Evolutionary conservation across 2,797 vertebrate genomes (phyloP), one percentile per base, ranked within the genome.

Genomic region (Takifugu rubripes): DNA sequence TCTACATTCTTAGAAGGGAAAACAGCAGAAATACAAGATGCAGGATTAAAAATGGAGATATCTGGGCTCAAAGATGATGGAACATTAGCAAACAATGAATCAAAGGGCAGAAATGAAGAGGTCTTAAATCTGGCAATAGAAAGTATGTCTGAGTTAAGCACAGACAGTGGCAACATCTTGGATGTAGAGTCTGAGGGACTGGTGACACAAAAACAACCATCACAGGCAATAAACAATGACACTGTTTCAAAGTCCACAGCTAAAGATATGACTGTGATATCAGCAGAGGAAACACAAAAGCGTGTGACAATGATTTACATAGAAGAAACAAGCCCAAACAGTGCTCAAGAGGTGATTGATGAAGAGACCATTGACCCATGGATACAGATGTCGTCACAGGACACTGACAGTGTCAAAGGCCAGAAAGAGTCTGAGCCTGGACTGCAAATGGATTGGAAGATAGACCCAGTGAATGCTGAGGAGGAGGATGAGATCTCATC

Each of bases 281-380:
- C 61, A 59, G n/a, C 2, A 31, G 67, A 64, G 10, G 52, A 44
- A 59, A 52, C 12, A 2, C 3, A 5, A 48, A 54, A 27, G 6
- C 26, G 15, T 24, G 40, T 11, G 25, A 43, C 26, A 3, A 63
- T 46, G 25, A 50, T 8, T 26, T 5, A 1, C n/a, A 6, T 14
- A 33, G 50, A 61, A 53, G 68, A 52, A 54, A 26, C 31, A 10
- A 46, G 29, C n/a, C 43, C 33, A 45, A 9, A 24, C 24, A 29
- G 3, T 49, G 54, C 17, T 52, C 51, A 49, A 40, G 64, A 76
- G 21, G 65, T 72, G 24, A 81, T 79, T n/a, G 72, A 77, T 27
- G 82, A 86, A 25, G 82, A 86, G 40, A 71, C 74, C 45, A 75
- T 81, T 7, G 79, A 87, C 54, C 63, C 80, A 66, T 79, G 81